phyloP scores from a whole-genome alignment of 1,140 invertebrate genomes.

The Atta texana region DNA sequence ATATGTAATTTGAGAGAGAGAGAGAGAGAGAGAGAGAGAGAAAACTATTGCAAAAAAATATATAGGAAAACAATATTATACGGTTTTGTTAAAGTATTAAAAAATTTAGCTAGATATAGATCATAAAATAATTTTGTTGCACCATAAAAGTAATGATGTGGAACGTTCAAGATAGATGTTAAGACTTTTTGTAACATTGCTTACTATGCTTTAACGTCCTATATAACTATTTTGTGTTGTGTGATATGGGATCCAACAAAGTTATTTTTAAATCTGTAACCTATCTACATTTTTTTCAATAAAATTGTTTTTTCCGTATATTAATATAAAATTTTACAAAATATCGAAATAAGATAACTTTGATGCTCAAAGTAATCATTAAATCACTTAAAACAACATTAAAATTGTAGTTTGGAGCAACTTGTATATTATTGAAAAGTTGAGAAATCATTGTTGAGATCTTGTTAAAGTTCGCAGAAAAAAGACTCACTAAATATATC shows the following conservation, averaged over 20 bases:
- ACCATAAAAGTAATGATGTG: no score
- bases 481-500: not conserved
- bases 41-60: not conserved
- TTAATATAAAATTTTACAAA: constrained; percentile 1
- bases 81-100: no score
- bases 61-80: no score
- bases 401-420: not conserved
- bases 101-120: no score
- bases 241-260: no score
- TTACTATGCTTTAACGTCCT: no score
- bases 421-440: not conserved
- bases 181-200: no score
- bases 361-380: not conserved
- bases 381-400: not conserved
- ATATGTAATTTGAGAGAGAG: not conserved
- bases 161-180: no score
- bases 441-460: not conserved
- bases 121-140: no score
- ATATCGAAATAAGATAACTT: not conserved
- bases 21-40: not conserved
- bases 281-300: no score
- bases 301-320: not conserved
- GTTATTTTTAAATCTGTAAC: no score
- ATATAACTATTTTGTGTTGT: no score
- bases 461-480: not conserved